Conservation (phyloP, 2,888 invertebrate genomes). For the Trissonchulus sp. region DNA sequence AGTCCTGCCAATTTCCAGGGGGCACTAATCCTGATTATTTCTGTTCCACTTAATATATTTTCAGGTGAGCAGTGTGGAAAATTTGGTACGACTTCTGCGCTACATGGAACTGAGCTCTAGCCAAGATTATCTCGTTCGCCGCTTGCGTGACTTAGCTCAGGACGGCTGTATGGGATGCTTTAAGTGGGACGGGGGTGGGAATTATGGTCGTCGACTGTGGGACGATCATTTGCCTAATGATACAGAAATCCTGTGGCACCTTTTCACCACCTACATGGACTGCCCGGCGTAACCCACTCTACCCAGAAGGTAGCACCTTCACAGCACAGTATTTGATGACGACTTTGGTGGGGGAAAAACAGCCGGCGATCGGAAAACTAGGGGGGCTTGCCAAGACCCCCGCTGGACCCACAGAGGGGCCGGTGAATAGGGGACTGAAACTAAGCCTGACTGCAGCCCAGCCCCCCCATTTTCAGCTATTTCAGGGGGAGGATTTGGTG, state of each 20-base stretch:
- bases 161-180: conserved; percentile 82
- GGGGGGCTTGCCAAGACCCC: conserved; percentile 52
- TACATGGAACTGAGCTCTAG: conserved; percentile 74
- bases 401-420: background rate
- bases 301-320: background rate
- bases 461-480: conserved; percentile 68
- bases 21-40: too few species aligned
- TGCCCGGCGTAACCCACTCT: conserved; percentile 60
- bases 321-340: background rate
- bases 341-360: too few species aligned
- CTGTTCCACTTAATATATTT: too few species aligned
- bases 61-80: background rate
- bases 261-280: conserved; percentile 77
- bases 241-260: conserved; percentile 73
- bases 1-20: too few species aligned
- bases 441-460: conserved; percentile 54
- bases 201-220: conserved; percentile 69
- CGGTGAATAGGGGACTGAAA: background rate
- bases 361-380: background rate
- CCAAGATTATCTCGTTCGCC: conserved; percentile 74
- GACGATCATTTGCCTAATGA: conserved; percentile 76
- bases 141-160: conserved; percentile 68
- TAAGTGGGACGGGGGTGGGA: conserved; percentile 76
- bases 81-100: conserved; percentile 63
- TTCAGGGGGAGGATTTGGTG: conserved; percentile 62